Percentiles rank a stretch among this genome's conserved stretches.
Evolutionary conservation across 2,797 vertebrate genomes (phyloP).

Genomic region (Phrynocephalus vlangalii): DNA sequence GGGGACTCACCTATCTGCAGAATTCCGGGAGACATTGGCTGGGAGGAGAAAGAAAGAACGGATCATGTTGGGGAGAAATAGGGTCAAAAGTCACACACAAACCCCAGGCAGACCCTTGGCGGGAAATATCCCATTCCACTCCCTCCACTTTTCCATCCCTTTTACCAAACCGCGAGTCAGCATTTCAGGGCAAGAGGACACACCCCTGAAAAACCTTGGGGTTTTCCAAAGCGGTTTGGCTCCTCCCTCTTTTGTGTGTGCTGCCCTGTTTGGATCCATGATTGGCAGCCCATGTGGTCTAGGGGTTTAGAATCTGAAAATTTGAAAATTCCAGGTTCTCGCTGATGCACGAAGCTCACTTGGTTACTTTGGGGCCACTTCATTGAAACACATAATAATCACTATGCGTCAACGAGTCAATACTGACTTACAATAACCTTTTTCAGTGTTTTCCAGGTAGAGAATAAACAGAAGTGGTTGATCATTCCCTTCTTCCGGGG

Average conservation of each 20-base stretch:
- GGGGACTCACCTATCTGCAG: conserved; percentile 83
- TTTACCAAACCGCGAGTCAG: neutral
- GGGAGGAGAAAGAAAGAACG: conserved; percentile 30
- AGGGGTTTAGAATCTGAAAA: no score
- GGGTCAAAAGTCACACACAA: neutral
- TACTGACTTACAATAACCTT: no score
- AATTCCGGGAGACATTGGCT: conserved; percentile 62
- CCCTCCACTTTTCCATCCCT: neutral
- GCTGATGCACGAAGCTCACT: no score
- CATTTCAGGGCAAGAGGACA: neutral
- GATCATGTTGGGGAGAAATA: neutral
- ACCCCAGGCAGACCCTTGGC: neutral
- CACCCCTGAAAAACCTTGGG: neutral
- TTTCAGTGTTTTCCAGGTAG: no score
- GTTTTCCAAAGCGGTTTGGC: neutral
- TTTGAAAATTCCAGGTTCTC: no score
- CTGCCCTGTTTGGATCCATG: neutral
- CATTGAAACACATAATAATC: neutral
- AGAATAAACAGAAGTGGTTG: no score
- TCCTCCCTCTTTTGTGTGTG: neutral
- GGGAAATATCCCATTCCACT: neutral
- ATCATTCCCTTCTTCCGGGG: no score
- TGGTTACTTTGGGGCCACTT: no score
- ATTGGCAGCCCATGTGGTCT: neutral
- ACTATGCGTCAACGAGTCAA: no score